phyloP scores from a whole-genome alignment of 2,797 vertebrate species.

The Cyclopterus lumpus region DNA sequence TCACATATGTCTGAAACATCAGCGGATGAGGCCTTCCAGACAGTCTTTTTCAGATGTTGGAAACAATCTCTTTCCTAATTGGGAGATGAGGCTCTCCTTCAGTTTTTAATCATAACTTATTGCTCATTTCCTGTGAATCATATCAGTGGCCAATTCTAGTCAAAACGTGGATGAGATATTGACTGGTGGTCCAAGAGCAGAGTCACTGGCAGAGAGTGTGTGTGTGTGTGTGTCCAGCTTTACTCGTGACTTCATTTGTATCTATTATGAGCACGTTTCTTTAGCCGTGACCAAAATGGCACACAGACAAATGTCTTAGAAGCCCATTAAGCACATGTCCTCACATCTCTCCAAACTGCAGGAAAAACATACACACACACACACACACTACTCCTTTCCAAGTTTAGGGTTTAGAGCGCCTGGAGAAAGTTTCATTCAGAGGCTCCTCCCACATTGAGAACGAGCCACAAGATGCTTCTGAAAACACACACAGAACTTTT shows the following conservation, averaged over 20 bases:
- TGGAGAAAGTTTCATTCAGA: neutral
- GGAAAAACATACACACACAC: neutral
- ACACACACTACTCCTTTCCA: neutral
- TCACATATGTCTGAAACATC: slow-evolving; percentile 66
- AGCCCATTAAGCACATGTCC: slow-evolving; percentile 61
- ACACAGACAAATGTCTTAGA: slow-evolving; percentile 57
- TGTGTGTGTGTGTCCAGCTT: slow-evolving; percentile 38
- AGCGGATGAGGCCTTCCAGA: slow-evolving; percentile 33
- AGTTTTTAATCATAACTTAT: slow-evolving; percentile 66
- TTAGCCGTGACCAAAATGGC: slow-evolving; percentile 61
- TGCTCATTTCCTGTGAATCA: slow-evolving; percentile 49
- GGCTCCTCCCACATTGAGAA: neutral
- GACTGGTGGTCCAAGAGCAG: slow-evolving; percentile 4
- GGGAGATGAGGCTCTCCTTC: slow-evolving; percentile 55
- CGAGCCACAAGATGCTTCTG: neutral
- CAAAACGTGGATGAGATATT: slow-evolving; percentile 32
- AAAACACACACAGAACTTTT: neutral
- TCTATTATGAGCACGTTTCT: slow-evolving; percentile 66
- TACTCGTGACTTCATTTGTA: slow-evolving; percentile 62
- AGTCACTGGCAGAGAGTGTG: slow-evolving; percentile 7
- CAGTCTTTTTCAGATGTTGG: slow-evolving; percentile 55
- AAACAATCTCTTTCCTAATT: slow-evolving; percentile 54
- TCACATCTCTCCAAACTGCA: slow-evolving; percentile 25
- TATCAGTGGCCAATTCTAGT: slow-evolving; percentile 36
- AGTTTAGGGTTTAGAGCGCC: neutral